Base-by-base conservation (phyloP, 2,797 vertebrate species). In the Lemur catta region DNA sequence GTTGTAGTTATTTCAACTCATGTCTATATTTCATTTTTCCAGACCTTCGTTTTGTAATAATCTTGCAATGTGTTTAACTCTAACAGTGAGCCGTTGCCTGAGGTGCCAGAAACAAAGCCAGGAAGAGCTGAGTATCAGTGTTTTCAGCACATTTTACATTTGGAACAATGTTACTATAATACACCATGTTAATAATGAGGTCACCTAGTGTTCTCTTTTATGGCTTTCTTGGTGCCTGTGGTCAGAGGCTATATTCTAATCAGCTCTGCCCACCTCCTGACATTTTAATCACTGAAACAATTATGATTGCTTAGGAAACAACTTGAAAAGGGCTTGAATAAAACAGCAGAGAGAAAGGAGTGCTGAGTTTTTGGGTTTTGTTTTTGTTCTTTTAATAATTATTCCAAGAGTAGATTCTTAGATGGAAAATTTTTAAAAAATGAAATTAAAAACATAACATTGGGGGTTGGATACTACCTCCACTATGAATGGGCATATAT, bases 211-310 rank as follows among this genome's bases (percentile, higher is more conserved):
- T n/a, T 50, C 43, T 96, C 78, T 91, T 80, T 71, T 50, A 20
- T 86, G 95, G 14, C 28, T 91, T 91, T 89, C 87, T 96, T 96
- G 71, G 85, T 86, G 20, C 74, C 46, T 94, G 57, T 94, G 65
- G 85, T 95, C 89, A 95, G 89, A 87, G 75, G 84, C 59, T 95
- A 50, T 89, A 50, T 89, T 93, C 61, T 97, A 95, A 95, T 94
- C 79, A 93, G 26, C 30, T 88, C n/a, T 82, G 18, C 84, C 92
- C 71, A 95, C 71, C 78, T 97, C 76, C 79, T 97, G 86, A 89
- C 93, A 97, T 96, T 97, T 91, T 95, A 94, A 97, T 96, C 91
- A 80, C 50, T 61, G 75, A 80, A 96, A 79, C 67, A 95, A 88
- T 81, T 84, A 88, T 61, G 35, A 52, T 46, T 86, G 59, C 96